These are phyloP conservation scores for Chrysotoxum bicinctum DNA, from an alignment of 2,888 invertebrate genomes.

Conservation along the genomic window DNA sequence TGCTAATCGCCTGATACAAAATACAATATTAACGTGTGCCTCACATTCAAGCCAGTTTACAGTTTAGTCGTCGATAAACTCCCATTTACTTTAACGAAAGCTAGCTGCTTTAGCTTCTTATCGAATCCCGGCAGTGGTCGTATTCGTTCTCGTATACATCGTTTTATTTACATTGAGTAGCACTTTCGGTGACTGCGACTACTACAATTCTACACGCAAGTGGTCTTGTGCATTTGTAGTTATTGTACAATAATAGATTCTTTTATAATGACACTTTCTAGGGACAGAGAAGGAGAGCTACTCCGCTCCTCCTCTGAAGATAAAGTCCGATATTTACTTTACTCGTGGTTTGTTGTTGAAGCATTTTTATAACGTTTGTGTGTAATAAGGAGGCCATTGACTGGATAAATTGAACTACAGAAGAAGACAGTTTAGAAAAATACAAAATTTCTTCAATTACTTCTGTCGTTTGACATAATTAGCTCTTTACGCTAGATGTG, in stretches of 20 bases:
- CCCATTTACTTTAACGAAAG: not conserved
- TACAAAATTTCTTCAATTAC: slow-evolving; percentile 56
- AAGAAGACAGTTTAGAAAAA: slow-evolving; percentile 13
- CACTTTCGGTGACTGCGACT: slow-evolving; percentile 46
- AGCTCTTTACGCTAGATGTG: slow-evolving; percentile 55
- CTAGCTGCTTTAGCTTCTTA: not conserved
- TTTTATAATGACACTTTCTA: slow-evolving; percentile 48
- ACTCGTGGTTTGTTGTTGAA: not conserved
- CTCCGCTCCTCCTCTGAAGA: not conserved
- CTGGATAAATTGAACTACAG: slow-evolving; percentile 48
- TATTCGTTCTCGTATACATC: not conserved
- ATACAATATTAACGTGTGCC: not conserved
- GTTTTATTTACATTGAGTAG: slow-evolving; percentile 50
- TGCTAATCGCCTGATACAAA: not conserved
- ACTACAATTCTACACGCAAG: slow-evolving; percentile 18
- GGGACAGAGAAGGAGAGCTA: slow-evolving; percentile 5
- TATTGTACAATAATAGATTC: slow-evolving; percentile 52
- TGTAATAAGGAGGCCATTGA: slow-evolving; percentile 61
- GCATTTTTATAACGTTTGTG: slow-evolving; percentile 42
- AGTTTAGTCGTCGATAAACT: not conserved
- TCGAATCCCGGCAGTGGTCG: not conserved
- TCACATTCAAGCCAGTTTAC: not conserved
- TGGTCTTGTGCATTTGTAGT: slow-evolving; percentile 10
- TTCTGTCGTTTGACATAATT: slow-evolving; percentile 66
- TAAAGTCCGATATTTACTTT: slow-evolving; percentile 38